phyloP scores from a whole-genome alignment of 2,888 invertebrate species.

The Cerastis leucographa region DNA sequence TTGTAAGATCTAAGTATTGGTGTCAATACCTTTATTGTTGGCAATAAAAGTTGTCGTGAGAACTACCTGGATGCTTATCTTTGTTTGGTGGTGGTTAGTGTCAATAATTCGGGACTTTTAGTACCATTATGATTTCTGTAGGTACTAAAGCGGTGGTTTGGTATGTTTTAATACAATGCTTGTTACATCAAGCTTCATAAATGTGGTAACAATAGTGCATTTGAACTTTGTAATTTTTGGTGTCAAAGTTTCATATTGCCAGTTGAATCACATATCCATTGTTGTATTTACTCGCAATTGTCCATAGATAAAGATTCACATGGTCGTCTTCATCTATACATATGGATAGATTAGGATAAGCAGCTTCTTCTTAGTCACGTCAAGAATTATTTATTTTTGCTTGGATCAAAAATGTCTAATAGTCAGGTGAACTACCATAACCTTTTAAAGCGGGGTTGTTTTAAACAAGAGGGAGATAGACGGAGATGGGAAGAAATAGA shows the following conservation, averaged over 20 bases:
- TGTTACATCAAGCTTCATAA: neutral
- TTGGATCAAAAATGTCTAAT: neutral
- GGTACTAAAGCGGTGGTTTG: neutral
- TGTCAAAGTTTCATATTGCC: too few relatives aligned
- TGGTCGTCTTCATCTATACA: neutral
- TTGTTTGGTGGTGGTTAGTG: neutral
- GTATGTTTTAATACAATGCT: neutral
- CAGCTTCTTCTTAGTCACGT: neutral
- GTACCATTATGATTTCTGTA: neutral
- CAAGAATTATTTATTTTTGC: neutral
- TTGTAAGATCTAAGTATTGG: neutral
- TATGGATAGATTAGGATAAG: neutral
- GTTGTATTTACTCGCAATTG: neutral
- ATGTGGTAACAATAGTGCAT: neutral
- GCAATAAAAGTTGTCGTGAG: neutral
- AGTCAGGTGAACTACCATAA: neutral
- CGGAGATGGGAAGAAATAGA: neutral
- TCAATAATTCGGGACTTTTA: conserved; percentile 10
- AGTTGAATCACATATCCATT: neutral
- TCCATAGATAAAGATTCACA: neutral
- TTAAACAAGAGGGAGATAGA: neutral
- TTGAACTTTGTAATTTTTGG: neutral
- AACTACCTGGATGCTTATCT: neutral
- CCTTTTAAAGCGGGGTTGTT: neutral
- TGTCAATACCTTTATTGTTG: conserved; percentile 26